Evolutionary conservation across 92 coral and sea anemone genomes (phyloP).

Genomic region (Epizoanthus scotinus): DNA sequence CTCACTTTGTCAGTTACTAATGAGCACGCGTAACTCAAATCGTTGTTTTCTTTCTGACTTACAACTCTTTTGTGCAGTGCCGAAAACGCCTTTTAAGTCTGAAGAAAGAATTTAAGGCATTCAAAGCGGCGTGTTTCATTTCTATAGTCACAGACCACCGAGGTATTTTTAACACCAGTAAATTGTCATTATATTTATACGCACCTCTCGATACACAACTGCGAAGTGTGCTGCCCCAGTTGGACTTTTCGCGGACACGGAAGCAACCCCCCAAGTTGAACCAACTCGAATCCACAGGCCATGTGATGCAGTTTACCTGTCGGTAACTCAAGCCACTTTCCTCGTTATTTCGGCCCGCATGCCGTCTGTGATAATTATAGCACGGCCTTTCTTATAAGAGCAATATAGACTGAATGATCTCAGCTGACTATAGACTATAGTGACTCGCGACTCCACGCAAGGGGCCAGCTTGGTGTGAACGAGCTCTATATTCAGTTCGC

Average conservation of each 20-base stretch:
- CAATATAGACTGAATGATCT: constrained; percentile 11
- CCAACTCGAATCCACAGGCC: neutral
- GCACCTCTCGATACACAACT: neutral
- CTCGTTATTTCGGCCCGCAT: constrained; percentile 10
- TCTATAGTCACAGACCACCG: constrained; percentile 22
- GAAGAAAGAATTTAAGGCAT: constrained; percentile 71
- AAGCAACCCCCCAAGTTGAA: neutral
- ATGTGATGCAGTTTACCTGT: neutral
- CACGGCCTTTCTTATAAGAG: constrained; percentile 10
- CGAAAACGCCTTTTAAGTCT: constrained; percentile 60
- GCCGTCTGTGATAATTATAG: constrained; percentile 36
- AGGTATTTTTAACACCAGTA: neutral
- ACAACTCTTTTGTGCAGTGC: constrained; percentile 61
- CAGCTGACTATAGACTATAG: neutral
- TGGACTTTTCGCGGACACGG: neutral
- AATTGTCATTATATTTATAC: neutral
- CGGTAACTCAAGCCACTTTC: neutral
- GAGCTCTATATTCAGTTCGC: neutral
- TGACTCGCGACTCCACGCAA: constrained; percentile 23
- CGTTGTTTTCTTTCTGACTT: constrained; percentile 53
- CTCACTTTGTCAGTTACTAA: neutral
- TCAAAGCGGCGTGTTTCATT: constrained; percentile 71
- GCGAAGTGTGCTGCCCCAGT: neutral
- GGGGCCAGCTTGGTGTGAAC: constrained; percentile 3
- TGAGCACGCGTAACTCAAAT: neutral